A percentile compares a stretch with the other conserved stretches of the same genome.
These are phyloP conservation scores for Dysdera silvatica DNA, from an alignment of 1,140 invertebrate species.

Conservation along the genomic window DNA sequence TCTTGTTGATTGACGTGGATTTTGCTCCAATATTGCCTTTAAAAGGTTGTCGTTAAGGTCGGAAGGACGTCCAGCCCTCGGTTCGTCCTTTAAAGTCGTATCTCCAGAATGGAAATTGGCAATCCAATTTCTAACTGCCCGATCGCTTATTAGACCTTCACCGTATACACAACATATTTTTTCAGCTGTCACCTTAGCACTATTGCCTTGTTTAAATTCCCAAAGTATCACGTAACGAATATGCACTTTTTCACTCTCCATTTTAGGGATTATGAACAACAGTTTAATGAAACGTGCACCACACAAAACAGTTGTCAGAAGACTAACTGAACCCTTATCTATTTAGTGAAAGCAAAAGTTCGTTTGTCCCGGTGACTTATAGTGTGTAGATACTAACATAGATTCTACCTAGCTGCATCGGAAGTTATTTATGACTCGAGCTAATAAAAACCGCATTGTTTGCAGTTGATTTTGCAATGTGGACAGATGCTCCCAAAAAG, in stretches of 20 bases:
- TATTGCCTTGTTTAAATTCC: background rate
- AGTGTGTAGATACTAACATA: background rate
- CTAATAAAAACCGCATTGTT: too few relatives aligned
- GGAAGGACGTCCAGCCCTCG: background rate
- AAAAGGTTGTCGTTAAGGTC: background rate
- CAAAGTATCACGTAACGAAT: background rate
- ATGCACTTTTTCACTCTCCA: background rate
- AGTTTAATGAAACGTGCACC: background rate
- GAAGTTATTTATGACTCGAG: background rate
- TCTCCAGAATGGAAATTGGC: background rate
- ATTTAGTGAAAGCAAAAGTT: background rate
- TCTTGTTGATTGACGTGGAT: background rate
- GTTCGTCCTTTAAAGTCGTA: background rate
- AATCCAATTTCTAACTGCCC: background rate
- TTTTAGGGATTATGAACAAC: background rate
- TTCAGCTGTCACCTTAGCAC: background rate
- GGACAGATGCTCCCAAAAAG: too few relatives aligned
- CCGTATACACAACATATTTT: background rate
- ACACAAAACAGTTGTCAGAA: background rate
- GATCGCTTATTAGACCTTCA: background rate
- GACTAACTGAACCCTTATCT: background rate
- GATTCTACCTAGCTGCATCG: background rate
- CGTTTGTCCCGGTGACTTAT: background rate
- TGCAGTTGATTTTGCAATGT: too few relatives aligned
- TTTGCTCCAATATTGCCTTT: background rate